phyloP scores from a whole-genome alignment of 2,113 vertebrate species.

The Petroica traversi region DNA sequence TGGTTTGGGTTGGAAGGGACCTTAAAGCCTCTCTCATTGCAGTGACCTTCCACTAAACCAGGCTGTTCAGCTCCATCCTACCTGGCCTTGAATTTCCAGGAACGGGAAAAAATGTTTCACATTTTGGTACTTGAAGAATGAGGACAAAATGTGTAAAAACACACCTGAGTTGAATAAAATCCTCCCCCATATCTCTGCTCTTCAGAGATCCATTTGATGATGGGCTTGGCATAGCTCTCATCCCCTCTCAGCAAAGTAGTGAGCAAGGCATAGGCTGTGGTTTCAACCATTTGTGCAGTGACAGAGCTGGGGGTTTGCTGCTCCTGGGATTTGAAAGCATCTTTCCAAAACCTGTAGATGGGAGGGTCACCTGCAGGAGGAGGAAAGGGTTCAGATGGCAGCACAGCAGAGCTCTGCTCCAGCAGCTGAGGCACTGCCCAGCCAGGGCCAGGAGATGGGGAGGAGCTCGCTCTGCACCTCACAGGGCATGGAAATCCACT shows the following conservation, averaged over 20 bases:
- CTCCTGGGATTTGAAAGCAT: constrained; percentile 27
- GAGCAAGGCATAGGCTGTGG: constrained; percentile 85
- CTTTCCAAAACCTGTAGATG: constrained; percentile 85
- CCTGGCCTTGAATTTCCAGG: not conserved
- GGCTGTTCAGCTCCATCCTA: not conserved
- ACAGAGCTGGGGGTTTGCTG: constrained; percentile 52
- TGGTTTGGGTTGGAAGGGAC: not conserved
- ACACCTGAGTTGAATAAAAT: constrained; percentile 88
- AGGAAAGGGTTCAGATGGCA: not conserved
- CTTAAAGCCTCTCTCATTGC: not conserved
- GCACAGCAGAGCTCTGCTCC: not conserved
- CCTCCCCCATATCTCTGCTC: constrained; percentile 87
- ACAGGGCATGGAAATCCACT: not conserved
- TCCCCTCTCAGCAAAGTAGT: constrained; percentile 76
- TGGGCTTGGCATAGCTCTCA: constrained; percentile 77
- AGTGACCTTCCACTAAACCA: not conserved
- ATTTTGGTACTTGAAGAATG: not conserved
- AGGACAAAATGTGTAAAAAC: not conserved
- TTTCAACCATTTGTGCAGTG: constrained; percentile 85
- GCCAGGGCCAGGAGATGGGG: not conserved
- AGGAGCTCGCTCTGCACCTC: not conserved
- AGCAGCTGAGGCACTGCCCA: not conserved
- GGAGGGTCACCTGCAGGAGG: constrained; percentile 74
- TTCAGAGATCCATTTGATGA: constrained; percentile 88
- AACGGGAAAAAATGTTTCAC: not conserved